Evolutionary conservation across 2,113 vertebrate species (phyloP), one percentile per base, ranked within the genome.

Genomic region (Orycteropus afer): DNA sequence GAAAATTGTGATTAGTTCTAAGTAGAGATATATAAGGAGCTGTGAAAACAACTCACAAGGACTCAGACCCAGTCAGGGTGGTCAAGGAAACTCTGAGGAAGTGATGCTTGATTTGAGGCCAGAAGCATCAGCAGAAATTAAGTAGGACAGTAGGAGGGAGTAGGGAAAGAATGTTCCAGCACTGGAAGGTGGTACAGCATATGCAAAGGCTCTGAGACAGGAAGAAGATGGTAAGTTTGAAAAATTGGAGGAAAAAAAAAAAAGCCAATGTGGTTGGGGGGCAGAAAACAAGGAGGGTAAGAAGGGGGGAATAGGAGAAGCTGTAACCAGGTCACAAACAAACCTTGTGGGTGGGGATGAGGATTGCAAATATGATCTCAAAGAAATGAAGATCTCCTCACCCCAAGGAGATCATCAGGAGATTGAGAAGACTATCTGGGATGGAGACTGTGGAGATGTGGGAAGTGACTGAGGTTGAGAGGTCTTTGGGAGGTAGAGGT

Each of bases 131-230:
- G 37, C 23, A 42, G 63, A 90, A 87, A 5, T 51, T 37, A 89
- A 71, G 65, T 17, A n/a, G 51, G 42, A 13, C 20, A 34, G 59
- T 4, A 51, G 40, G 79, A 89, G 32, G 59, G 69, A 79, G 27
- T 37, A 78, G 8, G 29, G 40, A n/a, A 86, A 92, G 63, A 74
- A 47, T 47, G 23, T 73, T 88, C 37, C 51, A 61, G 86, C 15
- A 79, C 15, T 23, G 45, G 51, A 65, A 53, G 20, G 27, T 17
- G 22, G 55, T 74, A 29, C 42, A 61, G 71, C 47, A 22, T 27
- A 14, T 79, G 55, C 37, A 49, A 81, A 96, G 40, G 11, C 83
- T 86, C 80, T 63, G 49, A 94, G 74, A 93, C 61, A 89, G 92
- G 49, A 88, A 84, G 55, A 69, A 83, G 61, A 74, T 1, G 29